A percentile compares a stretch with the other conserved stretches of the same genome.
These are phyloP conservation scores for Puffinus mauretanicus DNA, from an alignment of 2,113 vertebrate species.

Conservation along the genomic window DNA sequence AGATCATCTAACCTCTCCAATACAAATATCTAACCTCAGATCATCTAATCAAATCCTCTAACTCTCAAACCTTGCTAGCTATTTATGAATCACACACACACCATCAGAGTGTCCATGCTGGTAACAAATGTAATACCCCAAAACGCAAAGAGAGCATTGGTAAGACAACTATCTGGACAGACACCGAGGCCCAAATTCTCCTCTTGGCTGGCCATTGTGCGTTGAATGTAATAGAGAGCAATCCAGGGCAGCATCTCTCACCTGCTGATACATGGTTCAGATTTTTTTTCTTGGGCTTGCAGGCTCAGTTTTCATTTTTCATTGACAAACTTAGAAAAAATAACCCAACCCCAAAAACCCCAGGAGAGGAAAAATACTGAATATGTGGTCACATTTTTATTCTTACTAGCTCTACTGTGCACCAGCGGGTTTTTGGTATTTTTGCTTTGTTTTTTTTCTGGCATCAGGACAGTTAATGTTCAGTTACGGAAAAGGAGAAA, in stretches of 20 bases:
- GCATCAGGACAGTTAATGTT: not conserved
- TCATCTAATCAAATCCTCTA: constrained; percentile 27
- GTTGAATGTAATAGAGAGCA: not conserved
- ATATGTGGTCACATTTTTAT: not conserved
- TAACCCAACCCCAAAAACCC: no score
- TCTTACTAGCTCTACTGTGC: not conserved
- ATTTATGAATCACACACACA: not conserved
- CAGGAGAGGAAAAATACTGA: not conserved
- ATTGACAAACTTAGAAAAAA: not conserved
- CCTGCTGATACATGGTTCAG: not conserved
- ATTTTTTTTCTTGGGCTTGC: accelerated
- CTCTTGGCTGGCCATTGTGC: not conserved
- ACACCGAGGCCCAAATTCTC: not conserved
- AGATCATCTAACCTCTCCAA: constrained; percentile 1
- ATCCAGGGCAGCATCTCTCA: not conserved
- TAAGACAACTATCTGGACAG: not conserved
- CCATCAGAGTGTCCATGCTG: not conserved
- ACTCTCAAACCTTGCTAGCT: not conserved
- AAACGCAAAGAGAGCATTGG: not conserved
- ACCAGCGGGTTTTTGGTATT: accelerated
- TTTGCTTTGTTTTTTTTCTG: not conserved
- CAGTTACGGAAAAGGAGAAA: not conserved
- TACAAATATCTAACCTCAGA: constrained; percentile 14
- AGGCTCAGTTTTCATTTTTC: not conserved
- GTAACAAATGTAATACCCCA: not conserved